These are phyloP conservation scores for Monopis laevigella DNA, from an alignment of 2,888 invertebrate species.

Conservation along the genomic window DNA sequence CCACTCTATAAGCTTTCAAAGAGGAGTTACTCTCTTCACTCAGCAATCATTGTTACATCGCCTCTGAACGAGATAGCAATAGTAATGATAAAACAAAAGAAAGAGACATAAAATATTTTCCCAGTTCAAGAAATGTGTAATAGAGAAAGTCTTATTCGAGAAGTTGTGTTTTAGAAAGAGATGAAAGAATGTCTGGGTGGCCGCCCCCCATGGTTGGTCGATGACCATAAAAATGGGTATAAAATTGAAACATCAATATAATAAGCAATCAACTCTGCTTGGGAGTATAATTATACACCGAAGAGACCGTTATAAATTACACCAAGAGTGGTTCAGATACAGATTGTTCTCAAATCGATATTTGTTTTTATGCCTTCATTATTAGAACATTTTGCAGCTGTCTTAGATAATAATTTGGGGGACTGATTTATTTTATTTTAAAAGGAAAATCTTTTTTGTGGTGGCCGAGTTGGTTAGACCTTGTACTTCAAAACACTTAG, in stretches of 20 bases:
- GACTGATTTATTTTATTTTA: background rate
- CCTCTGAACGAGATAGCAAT: constrained; percentile 25
- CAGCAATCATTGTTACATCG: constrained; percentile 29
- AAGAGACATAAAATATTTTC: constrained; percentile 33
- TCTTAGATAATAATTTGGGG: too few species aligned
- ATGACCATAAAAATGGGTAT: constrained; percentile 68
- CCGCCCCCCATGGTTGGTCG: constrained; percentile 68
- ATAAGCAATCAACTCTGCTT: constrained; percentile 61
- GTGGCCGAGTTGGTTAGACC: too few species aligned
- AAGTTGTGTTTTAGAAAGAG: constrained; percentile 29
- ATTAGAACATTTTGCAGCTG: too few species aligned
- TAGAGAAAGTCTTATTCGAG: constrained; percentile 34
- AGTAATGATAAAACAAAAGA: constrained; percentile 17
- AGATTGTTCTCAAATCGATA: constrained; percentile 40
- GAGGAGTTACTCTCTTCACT: constrained; percentile 52
- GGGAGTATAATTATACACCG: constrained; percentile 59
- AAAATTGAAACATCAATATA: constrained; percentile 69
- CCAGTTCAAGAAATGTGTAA: constrained; percentile 38
- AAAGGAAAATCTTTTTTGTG: too few species aligned
- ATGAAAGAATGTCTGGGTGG: constrained; percentile 50
- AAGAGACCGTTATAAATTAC: constrained; percentile 58
- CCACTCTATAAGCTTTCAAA: constrained; percentile 11
- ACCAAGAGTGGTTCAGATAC: constrained; percentile 39
- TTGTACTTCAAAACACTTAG: too few species aligned
- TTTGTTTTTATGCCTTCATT: background rate